phyloP scores from a whole-genome alignment of 1,140 invertebrate species.

The Macrobrachium rosenbergii region DNA sequence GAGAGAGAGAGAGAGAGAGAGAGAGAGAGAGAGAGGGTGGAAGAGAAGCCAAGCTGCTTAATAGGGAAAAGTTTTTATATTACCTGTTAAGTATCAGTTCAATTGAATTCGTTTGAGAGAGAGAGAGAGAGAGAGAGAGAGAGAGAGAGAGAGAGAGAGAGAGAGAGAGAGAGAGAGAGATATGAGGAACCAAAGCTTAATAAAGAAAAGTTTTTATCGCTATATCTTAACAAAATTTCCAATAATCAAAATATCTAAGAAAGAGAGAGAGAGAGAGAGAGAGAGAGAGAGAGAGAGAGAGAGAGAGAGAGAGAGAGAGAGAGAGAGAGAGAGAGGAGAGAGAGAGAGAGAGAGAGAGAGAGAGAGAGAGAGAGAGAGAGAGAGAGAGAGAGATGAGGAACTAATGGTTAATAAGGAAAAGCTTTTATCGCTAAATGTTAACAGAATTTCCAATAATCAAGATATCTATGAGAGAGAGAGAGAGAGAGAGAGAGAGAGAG shows the following conservation, averaged over 20 bases:
- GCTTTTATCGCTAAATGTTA: not conserved
- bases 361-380: slow-evolving; percentile 24
- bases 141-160: not conserved
- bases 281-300: too few relatives aligned
- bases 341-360: slow-evolving; percentile 1
- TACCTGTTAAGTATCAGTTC: too few relatives aligned
- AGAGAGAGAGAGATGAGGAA: not conserved
- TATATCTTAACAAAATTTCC: not conserved
- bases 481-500: too few relatives aligned
- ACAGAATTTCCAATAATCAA: too few relatives aligned
- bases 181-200: not conserved
- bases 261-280: not conserved
- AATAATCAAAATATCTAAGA: not conserved
- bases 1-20: not conserved
- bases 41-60: not conserved
- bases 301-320: too few relatives aligned
- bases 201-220: too few relatives aligned
- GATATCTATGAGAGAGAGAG: too few relatives aligned
- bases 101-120: too few relatives aligned
- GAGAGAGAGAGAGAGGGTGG: not conserved
- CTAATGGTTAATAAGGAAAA: not conserved
- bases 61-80: too few relatives aligned
- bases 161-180: slow-evolving; percentile 13
- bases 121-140: not conserved
- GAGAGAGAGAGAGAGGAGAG: not conserved